Evolutionary conservation across 2,113 vertebrate genomes (phyloP), one percentile per base, ranked within the genome.

Genomic region (Channa maculata): DNA sequence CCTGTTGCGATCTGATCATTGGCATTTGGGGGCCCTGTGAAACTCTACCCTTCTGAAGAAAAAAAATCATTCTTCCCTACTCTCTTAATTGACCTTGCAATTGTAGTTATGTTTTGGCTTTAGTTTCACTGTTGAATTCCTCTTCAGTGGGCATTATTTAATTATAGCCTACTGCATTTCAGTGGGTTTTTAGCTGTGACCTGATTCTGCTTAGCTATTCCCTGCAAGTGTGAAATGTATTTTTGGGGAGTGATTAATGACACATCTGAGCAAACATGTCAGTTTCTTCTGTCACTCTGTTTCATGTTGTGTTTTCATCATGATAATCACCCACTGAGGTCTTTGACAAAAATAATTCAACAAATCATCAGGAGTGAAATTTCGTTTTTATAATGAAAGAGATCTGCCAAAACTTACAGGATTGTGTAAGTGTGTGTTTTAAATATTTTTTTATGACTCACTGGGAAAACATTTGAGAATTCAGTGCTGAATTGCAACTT

Each of bases 191-290:
- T 49, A 45, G 71, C 64, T 71, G 74, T 79, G 80, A 86, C 82
- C 73, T 66, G 66, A 83, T 87, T 86, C 71, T 71, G 63, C 61
- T 62, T 43, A 59, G 59, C 62, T 59, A 37, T 57, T 83, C 59
- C 15, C 64, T 38, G 65, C 49, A n/a, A 8, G 53, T 77, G 81
- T 81, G 58, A 74, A 72, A 55, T 57, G 60, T 74, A 39, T 79
- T 72, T 77, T 75, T 55, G 38, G 50, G 24, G 39, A 53, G 61
- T 78, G 83, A 83, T 80, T 83, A 71, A 88, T 71, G 82, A 86
- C 80, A 82, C 74, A 70, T 88, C 71, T 65, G 62, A 80, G 68
- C 44, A 59, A 82, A 72, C 77, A 67, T 70, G 79, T 84, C 85
- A 65, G 62, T 58, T 68, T 55, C 66, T 59, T 15, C 77, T 89